Evolutionary conservation across 2,888 invertebrate species (phyloP).

Genomic region (Conomelus anceps): DNA sequence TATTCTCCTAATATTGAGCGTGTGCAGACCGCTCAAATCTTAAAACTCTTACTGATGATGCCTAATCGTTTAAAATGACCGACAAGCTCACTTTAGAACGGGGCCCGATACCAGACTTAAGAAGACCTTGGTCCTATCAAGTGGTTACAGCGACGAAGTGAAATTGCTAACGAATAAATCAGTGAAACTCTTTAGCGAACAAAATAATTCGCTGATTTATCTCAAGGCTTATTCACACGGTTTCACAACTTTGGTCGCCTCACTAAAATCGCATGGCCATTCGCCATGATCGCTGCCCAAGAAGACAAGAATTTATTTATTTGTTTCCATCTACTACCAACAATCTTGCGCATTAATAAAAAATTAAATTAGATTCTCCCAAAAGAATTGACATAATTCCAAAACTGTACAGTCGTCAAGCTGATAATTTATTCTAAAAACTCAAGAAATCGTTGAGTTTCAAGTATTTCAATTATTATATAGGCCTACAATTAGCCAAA

Average conservation of each 20-base stretch:
- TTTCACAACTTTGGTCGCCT: neutral
- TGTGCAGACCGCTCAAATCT: no score
- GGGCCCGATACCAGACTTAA: neutral
- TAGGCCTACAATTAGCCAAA: no score
- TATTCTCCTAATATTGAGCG: no score
- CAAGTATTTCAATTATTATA: no score
- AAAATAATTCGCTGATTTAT: neutral
- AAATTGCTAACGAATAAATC: neutral
- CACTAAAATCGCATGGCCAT: neutral
- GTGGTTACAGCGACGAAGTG: neutral
- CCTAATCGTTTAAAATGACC: neutral
- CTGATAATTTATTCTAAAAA: no score
- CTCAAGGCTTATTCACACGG: neutral
- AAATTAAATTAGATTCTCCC: no score
- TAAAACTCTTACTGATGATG: no score
- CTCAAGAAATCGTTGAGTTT: no score
- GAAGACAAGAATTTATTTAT: neutral
- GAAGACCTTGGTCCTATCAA: neutral
- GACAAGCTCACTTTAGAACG: neutral
- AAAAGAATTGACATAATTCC: no score
- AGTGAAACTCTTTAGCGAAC: neutral
- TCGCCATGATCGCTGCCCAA: neutral
- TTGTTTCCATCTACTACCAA: no score
- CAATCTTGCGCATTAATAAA: no score
- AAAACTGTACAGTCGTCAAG: no score